These are phyloP conservation scores for Crypturellus undulatus DNA, from an alignment of 2,113 vertebrate species.

Conservation along the genomic window DNA sequence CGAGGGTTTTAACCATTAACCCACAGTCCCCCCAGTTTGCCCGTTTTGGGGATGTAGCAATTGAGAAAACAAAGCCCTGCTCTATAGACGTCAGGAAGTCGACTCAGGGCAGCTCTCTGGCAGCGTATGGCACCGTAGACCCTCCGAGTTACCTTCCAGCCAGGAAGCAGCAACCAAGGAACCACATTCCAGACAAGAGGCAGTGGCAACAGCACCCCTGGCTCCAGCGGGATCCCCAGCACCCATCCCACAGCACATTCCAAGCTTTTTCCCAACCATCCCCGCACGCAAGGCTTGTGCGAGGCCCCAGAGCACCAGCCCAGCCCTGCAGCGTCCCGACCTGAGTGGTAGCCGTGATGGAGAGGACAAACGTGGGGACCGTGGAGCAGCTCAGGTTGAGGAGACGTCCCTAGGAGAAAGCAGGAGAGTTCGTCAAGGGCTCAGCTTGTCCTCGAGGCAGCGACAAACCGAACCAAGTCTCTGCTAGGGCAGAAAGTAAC, in stretches of 20 bases:
- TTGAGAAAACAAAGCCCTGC: neutral
- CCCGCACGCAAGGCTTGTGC: fast-evolving
- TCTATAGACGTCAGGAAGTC: neutral
- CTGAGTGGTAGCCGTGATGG: conserved; percentile 98
- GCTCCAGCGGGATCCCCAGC: neutral
- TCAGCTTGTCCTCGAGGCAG: neutral
- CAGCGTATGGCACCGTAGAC: neutral
- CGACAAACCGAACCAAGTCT: fast-evolving
- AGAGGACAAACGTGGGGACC: conserved; percentile 96
- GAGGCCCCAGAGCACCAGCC: neutral
- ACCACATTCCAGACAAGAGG: neutral
- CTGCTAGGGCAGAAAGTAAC: neutral
- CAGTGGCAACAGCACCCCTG: neutral
- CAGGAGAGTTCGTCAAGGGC: neutral
- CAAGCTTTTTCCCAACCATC: neutral
- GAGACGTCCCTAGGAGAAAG: conserved; percentile 88
- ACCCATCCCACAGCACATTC: neutral
- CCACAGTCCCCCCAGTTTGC: neutral
- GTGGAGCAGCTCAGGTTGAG: conserved; percentile 98
- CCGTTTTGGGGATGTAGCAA: neutral
- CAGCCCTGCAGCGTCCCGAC: conserved; percentile 56
- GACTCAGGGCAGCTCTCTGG: neutral
- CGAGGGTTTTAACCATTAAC: neutral
- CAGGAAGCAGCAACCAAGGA: neutral
- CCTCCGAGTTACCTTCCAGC: neutral